Percentiles rank a stretch among this genome's conserved stretches.
These are phyloP conservation scores for Acleris holmiana DNA, from an alignment of 2,888 invertebrate genomes.

Conservation along the genomic window DNA sequence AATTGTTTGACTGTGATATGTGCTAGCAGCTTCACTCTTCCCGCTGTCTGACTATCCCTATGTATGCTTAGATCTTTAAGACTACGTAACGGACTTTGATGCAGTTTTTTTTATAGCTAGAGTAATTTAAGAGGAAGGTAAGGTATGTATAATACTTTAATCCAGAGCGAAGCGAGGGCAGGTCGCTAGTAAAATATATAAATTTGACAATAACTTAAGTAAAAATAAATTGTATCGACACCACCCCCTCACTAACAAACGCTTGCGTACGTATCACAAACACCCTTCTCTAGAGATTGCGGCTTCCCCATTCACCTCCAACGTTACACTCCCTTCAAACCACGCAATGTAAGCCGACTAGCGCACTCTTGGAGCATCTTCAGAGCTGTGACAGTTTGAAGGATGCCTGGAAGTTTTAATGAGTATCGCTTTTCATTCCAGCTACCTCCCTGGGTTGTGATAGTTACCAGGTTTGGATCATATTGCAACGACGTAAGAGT, in stretches of 20 bases:
- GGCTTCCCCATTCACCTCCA: not conserved
- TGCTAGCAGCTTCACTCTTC: too few species aligned
- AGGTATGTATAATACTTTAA: too few species aligned
- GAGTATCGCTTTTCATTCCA: constrained; percentile 51
- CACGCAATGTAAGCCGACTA: constrained; percentile 44
- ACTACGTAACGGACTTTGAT: too few species aligned
- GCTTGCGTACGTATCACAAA: not conserved
- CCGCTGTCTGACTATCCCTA: too few species aligned
- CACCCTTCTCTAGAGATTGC: constrained; percentile 9
- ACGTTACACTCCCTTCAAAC: constrained; percentile 26
- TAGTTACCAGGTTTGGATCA: constrained; percentile 24
- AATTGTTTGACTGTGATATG: too few species aligned
- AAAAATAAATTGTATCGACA: not conserved
- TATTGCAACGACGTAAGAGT: constrained; percentile 1
- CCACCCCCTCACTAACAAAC: not conserved
- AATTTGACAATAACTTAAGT: too few species aligned
- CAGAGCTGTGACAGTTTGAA: constrained; percentile 41
- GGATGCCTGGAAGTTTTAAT: constrained; percentile 51
- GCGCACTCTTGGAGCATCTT: constrained; percentile 24
- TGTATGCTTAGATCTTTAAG: too few species aligned
- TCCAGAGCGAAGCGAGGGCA: too few species aligned
- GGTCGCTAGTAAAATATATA: too few species aligned
- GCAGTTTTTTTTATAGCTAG: too few species aligned
- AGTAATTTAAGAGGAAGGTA: too few species aligned
- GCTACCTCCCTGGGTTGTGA: constrained; percentile 30